These are phyloP conservation scores for Peromyscus attwateri DNA, from an alignment of 2,797 vertebrate species.

Conservation along the genomic window DNA sequence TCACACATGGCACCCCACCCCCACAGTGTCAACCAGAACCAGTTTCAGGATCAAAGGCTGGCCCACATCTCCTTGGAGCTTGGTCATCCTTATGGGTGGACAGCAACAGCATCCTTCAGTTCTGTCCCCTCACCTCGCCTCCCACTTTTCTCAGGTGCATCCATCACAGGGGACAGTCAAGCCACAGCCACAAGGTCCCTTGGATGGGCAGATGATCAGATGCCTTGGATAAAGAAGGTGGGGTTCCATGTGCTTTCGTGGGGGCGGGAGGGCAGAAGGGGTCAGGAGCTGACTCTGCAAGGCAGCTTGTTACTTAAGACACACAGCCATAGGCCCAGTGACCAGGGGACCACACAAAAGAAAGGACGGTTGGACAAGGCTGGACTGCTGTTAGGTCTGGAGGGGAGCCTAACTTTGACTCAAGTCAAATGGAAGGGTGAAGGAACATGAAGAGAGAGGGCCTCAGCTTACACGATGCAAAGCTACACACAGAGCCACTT, in stretches of 20 bases:
- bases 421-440: background rate
- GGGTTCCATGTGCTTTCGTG: background rate
- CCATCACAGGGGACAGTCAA: background rate
- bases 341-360: background rate
- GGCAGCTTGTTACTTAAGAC: background rate
- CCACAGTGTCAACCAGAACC: background rate
- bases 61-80: background rate
- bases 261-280: background rate
- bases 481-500: background rate
- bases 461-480: conserved; percentile 46
- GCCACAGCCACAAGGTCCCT: background rate
- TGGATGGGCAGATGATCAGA: background rate
- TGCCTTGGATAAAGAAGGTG: background rate
- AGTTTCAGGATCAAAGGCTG: background rate
- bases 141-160: no score
- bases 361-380: background rate
- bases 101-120: background rate
- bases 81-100: background rate
- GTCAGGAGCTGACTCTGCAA: background rate
- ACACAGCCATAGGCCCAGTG: background rate
- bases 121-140: background rate
- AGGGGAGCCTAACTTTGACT: background rate
- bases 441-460: conserved; percentile 12
- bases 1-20: background rate
- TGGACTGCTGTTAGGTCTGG: background rate